Evolutionary conservation across 2,797 vertebrate genomes (phyloP).

Genomic region (Toxotes lorentzi): DNA sequence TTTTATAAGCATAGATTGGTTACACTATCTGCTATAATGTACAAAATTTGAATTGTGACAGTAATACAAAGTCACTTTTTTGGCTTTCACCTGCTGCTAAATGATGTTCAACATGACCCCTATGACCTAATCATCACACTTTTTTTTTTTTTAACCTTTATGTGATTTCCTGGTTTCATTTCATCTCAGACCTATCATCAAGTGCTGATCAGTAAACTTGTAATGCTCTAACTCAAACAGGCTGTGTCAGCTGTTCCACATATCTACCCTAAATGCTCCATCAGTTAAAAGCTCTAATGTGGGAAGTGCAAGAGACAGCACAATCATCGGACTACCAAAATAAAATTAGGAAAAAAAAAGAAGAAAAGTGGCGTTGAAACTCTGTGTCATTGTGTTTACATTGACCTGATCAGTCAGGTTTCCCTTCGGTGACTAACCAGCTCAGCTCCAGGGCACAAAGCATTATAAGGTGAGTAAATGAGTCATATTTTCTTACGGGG

Average conservation of each 20-base stretch:
- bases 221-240: not conserved
- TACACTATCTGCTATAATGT: no score
- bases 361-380: constrained; percentile 8
- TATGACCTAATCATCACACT: not conserved
- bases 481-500: not conserved
- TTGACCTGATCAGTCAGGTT: not conserved
- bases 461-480: constrained; percentile 39
- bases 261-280: not conserved
- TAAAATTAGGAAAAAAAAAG: no score
- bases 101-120: no score
- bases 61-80: no score
- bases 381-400: constrained; percentile 21
- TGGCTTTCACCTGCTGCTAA: not conserved
- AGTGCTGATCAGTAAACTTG: not conserved
- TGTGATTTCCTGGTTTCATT: not conserved
- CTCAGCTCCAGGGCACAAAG: not conserved
- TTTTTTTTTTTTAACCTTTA: not conserved
- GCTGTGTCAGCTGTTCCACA: constrained; percentile 19
- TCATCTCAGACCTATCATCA: not conserved
- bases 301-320: not conserved
- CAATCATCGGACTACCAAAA: no score
- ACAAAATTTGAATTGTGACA: not conserved
- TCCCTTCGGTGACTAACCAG: constrained; percentile 21
- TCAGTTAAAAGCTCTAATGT: not conserved
- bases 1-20: no score